Evolutionary conservation across 2,113 vertebrate species (phyloP), one percentile per base, ranked within the genome.

Genomic region (Alligator mississippiensis): DNA sequence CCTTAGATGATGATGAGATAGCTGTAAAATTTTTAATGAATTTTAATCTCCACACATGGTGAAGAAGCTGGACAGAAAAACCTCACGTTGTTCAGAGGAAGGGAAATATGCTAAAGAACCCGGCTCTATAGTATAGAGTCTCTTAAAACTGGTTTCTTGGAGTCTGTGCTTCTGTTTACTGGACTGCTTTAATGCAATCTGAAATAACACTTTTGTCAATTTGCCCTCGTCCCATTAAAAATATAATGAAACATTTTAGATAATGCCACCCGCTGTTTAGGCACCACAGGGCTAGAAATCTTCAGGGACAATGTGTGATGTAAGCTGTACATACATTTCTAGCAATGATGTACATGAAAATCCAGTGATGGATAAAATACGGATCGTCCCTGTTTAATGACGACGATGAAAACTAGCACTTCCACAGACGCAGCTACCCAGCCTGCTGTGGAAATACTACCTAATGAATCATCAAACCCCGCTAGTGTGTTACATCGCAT

Each of bases 11-110:
- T 38, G 38, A 72, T 8, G 89, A 66, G 74, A 68, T 5, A 60
- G 17, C 14, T 58, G 2, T 25, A 5, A 1, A 3, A 55, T 7
- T 88, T n/a, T 68, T 30, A 84, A 47, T 6, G 12, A 0, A 72
- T 72, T 72, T 72, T 72, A 38, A 38, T 72, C 30, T 72, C 30
- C 68, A 38, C 30, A 72, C n/a, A 30, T 34, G n/a, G 68, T 72
- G 30, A 72, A 72, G 30, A 38, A 19, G 19, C 11, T 72, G 68
- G 68, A 19, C 18, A 22, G 30, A 72, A 22, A 22, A 38, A 22
- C 30, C 17, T 72, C 18, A 11, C n/a, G 11, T 72, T 34, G 38
- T 72, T 68, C 64, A 18, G 64, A 18, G 28, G 64, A 28, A 68
- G n/a, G 28, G n/a, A n/a, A 68, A 30, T 24, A 22, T 24, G 30